These are phyloP conservation scores for Tangara arthus DNA, from an alignment of 2,797 vertebrate genomes.

Conservation along the genomic window DNA sequence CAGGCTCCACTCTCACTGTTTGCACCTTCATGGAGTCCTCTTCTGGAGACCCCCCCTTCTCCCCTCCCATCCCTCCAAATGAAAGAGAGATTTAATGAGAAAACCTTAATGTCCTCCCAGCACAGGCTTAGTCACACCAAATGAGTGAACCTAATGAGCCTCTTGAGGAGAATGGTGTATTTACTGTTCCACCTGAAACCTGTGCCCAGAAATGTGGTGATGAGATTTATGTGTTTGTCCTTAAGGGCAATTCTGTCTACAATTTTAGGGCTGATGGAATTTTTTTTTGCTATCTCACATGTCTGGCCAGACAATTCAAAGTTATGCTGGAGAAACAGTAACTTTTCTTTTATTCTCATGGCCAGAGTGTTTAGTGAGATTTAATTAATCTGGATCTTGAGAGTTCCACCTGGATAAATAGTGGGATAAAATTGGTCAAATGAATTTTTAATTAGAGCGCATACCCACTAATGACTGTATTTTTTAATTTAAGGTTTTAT, in stretches of 20 bases:
- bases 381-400: neutral
- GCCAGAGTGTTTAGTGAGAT: neutral
- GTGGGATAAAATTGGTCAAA: neutral
- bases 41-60: neutral
- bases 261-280: neutral
- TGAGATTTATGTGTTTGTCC: neutral
- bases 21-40: neutral
- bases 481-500: neutral
- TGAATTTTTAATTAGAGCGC: neutral
- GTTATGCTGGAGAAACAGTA: neutral
- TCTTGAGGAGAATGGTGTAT: neutral
- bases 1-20: neutral
- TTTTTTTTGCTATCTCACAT: neutral
- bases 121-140: neutral
- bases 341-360: neutral
- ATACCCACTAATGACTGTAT: neutral
- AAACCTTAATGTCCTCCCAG: neutral
- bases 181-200: neutral
- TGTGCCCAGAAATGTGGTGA: neutral
- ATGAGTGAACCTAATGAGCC: neutral
- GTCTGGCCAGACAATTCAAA: neutral
- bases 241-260: neutral
- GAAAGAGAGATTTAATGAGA: neutral
- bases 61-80: neutral
- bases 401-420: neutral